These are phyloP conservation scores for Melanitta fusca DNA, from an alignment of 2,797 vertebrate species.

Conservation along the genomic window DNA sequence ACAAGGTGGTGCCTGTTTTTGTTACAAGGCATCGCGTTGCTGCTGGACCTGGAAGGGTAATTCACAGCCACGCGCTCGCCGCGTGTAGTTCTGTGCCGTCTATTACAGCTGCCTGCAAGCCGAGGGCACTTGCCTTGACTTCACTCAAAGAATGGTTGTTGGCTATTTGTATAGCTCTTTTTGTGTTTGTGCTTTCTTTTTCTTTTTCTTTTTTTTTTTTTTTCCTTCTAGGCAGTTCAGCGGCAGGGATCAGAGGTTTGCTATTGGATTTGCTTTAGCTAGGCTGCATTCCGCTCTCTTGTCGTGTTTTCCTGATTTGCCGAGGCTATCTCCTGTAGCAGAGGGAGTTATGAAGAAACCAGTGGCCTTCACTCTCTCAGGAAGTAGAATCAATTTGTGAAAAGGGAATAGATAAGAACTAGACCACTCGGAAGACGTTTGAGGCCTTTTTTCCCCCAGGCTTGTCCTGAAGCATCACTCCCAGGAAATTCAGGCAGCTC, in stretches of 20 bases:
- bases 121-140: slow-evolving; percentile 3
- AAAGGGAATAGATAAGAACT: slow-evolving; percentile 1
- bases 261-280: neutral
- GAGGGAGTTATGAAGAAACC: neutral
- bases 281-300: neutral
- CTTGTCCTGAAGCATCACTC: neutral
- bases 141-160: neutral
- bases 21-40: neutral
- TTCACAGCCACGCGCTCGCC: neutral
- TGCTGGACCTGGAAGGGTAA: neutral
- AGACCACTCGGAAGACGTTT: neutral
- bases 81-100: neutral
- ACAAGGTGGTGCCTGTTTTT: neutral
- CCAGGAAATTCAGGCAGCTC: neutral
- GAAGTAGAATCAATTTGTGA: slow-evolving; percentile 20
- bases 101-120: neutral
- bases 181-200: neutral
- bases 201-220: accelerated
- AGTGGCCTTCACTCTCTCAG: neutral
- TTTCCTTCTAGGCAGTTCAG: neutral
- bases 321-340: neutral
- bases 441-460: neutral
- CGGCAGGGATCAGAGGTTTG: neutral
- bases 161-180: neutral
- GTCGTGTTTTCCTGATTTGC: neutral